Evolutionary conservation across 37 sponge, comb jelly and placozoan species (phyloP).

Genomic region (Diacarnus erythraeanus): DNA sequence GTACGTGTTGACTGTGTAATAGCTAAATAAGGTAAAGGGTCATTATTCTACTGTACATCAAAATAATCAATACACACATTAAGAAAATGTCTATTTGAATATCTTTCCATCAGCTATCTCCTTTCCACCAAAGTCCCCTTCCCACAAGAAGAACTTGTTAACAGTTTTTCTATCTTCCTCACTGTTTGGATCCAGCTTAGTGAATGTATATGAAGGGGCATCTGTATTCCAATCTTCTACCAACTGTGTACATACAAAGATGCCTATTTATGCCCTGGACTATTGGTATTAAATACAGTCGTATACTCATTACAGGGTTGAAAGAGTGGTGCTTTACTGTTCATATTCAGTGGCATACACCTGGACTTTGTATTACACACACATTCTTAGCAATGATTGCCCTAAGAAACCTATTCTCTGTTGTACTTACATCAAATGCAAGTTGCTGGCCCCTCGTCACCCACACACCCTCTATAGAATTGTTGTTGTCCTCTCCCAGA

Average conservation of each 20-base stretch:
- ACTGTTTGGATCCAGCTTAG: conserved; percentile 69
- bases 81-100: conserved; percentile 90
- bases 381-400: not conserved
- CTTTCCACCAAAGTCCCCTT: conserved; percentile 78
- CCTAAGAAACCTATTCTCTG: not conserved
- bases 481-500: conserved; percentile 63
- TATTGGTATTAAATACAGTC: not conserved
- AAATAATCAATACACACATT: too few species aligned
- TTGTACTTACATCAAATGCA: conserved; percentile 65
- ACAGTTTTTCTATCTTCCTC: conserved; percentile 48
- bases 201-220: conserved; percentile 81
- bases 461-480: conserved; percentile 77
- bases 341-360: not conserved
- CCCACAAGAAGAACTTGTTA: conserved; percentile 71
- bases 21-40: too few species aligned
- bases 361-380: not conserved
- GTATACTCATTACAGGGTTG: conserved; percentile 6
- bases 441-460: conserved; percentile 85
- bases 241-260: conserved; percentile 43
- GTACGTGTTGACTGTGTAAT: too few species aligned
- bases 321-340: not conserved
- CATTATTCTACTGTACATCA: too few species aligned
- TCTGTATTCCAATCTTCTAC: conserved; percentile 87
- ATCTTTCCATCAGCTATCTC: conserved; percentile 70
- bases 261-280: not conserved